A percentile compares a stretch with the other conserved stretches of the same genome.
Evolutionary conservation across 2,797 vertebrate species (phyloP).

Genomic region (Anguilla pacifica): DNA sequence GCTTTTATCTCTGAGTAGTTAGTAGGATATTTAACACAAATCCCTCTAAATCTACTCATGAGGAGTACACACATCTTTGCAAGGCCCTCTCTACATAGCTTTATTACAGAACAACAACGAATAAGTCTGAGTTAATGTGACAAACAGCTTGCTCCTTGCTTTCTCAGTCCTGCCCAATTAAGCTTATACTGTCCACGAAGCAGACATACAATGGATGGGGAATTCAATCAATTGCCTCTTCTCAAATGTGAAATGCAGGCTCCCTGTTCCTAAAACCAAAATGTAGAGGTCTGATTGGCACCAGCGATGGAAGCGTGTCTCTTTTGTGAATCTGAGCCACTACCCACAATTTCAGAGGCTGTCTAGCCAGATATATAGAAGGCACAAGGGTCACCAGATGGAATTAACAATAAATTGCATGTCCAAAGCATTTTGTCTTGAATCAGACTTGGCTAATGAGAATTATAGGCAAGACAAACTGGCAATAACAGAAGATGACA

Average conservation of each 20-base stretch:
- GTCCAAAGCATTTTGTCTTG: conserved; percentile 53
- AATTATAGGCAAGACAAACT: conserved; percentile 35
- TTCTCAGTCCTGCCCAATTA: not conserved
- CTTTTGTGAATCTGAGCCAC: not conserved
- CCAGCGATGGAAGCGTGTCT: not conserved
- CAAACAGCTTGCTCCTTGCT: not conserved
- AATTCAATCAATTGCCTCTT: conserved; percentile 4
- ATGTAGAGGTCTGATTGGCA: not conserved
- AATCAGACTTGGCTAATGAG: conserved; percentile 41
- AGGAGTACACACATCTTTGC: not conserved
- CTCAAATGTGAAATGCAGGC: conserved; percentile 16
- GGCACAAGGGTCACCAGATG: conserved; percentile 32
- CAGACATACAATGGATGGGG: not conserved
- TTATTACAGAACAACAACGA: not conserved
- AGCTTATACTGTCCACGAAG: not conserved
- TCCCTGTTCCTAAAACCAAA: not conserved
- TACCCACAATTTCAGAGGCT: conserved; percentile 21
- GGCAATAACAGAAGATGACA: conserved; percentile 21
- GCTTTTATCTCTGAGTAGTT: too few species aligned
- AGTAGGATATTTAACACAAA: too few species aligned
- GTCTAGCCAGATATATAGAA: conserved; percentile 27
- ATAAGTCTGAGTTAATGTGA: not conserved
- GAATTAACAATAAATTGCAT: conserved; percentile 50
- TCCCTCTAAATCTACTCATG: too few species aligned
- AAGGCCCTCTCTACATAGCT: not conserved